Evolutionary conservation across 2,113 vertebrate species (phyloP).

Genomic region (Psephotus haematonotus): DNA sequence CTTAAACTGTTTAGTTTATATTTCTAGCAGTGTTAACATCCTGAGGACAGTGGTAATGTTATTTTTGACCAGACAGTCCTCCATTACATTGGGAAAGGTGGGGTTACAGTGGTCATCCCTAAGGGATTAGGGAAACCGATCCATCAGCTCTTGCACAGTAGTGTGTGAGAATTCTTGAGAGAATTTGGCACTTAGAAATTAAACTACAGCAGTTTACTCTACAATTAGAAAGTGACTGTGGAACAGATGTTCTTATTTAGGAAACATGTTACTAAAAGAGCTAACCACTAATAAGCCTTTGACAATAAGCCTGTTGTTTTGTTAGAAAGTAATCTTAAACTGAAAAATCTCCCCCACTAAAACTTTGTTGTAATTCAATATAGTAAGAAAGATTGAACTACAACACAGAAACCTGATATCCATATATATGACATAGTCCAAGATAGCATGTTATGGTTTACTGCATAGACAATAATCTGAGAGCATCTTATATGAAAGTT

Average conservation of each 20-base stretch:
- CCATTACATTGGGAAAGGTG: not conserved
- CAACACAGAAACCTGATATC: constrained; percentile 28
- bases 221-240: constrained; percentile 43
- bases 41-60: not conserved
- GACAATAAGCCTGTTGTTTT: constrained; percentile 52
- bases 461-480: not conserved
- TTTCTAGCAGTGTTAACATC: not conserved
- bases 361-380: not conserved
- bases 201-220: constrained; percentile 57
- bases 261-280: constrained; percentile 54
- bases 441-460: not conserved
- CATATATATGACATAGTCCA: not conserved
- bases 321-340: constrained; percentile 35
- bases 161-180: constrained; percentile 52
- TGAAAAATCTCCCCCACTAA: not conserved
- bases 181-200: constrained; percentile 68
- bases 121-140: not conserved
- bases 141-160: constrained; percentile 6
- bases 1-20: not conserved
- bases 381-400: not conserved
- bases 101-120: not conserved
- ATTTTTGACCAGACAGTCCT: not conserved
- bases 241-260: constrained; percentile 67
- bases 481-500: not conserved
- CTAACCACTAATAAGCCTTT: constrained; percentile 55